These are phyloP conservation scores for Climacteris rufus DNA, from an alignment of 2,113 vertebrate genomes.

Conservation along the genomic window DNA sequence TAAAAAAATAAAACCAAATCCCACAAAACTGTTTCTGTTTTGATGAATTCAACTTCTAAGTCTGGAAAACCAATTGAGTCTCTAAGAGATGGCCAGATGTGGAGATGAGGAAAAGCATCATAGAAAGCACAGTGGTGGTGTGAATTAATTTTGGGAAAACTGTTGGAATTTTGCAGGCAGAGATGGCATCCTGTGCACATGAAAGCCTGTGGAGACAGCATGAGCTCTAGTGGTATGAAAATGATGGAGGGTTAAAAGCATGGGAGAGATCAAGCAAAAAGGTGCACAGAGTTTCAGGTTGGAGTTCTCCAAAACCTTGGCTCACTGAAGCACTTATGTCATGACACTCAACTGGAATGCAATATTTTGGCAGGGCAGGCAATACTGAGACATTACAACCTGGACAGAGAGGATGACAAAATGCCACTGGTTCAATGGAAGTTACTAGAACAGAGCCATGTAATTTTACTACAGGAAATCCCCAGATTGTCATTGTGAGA, in stretches of 20 bases:
- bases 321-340: not conserved
- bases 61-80: not conserved
- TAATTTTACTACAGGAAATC: slow-evolving; percentile 13
- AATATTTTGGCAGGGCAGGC: not conserved
- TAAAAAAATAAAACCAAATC: not conserved
- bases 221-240: not conserved
- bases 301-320: not conserved
- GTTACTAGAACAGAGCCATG: not conserved
- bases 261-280: not conserved
- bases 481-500: not conserved
- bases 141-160: slow-evolving; percentile 15
- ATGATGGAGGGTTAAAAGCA: not conserved
- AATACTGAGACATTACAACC: not conserved
- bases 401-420: not conserved
- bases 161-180: not conserved
- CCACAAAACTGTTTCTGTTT: not conserved
- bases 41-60: not conserved
- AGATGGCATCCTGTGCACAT: not conserved
- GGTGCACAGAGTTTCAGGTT: not conserved
- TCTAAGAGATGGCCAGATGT: not conserved
- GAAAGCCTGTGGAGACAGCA: slow-evolving; percentile 5
- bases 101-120: not conserved
- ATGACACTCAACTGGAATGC: not conserved
- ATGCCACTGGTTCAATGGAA: not conserved
- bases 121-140: not conserved